Percentiles rank a stretch among this genome's conserved stretches.
Evolutionary conservation across 2,113 vertebrate species (phyloP).

Genomic region (Spea multiplicata): DNA sequence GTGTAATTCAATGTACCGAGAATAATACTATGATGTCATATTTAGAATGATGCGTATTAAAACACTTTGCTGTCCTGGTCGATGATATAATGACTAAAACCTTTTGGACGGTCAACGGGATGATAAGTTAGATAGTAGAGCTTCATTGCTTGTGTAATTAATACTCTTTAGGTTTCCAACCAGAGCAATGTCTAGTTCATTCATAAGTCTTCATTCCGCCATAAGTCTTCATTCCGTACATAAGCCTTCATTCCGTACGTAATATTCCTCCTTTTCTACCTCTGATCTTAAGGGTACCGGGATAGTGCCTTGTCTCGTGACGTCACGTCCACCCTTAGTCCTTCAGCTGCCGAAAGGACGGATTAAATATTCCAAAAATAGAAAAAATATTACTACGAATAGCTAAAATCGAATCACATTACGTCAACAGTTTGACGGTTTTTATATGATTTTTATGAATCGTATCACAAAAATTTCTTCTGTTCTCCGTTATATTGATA

Average conservation of each 20-base stretch:
- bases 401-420: too few relatives aligned
- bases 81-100: slow-evolving; percentile 17
- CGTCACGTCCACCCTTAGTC: too few relatives aligned
- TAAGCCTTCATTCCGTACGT: not conserved
- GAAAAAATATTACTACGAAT: too few relatives aligned
- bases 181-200: slow-evolving; percentile 15
- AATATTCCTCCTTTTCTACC: slow-evolving; percentile 23
- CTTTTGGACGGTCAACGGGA: not conserved
- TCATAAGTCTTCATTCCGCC: too few relatives aligned
- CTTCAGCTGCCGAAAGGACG: too few relatives aligned
- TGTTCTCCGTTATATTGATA: too few relatives aligned
- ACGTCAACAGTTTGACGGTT: too few relatives aligned
- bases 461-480: too few relatives aligned
- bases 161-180: not conserved
- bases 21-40: slow-evolving; percentile 30
- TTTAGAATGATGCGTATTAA: slow-evolving; percentile 36
- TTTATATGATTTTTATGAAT: too few relatives aligned
- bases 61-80: slow-evolving; percentile 25
- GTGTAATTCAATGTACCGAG: slow-evolving; percentile 39
- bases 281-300: not conserved
- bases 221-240: not conserved
- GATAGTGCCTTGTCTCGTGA: too few relatives aligned
- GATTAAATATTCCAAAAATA: too few relatives aligned
- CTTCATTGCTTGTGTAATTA: not conserved
- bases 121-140: slow-evolving; percentile 4